phyloP scores from a whole-genome alignment of 2,888 invertebrate genomes.

The Acleris cristana region DNA sequence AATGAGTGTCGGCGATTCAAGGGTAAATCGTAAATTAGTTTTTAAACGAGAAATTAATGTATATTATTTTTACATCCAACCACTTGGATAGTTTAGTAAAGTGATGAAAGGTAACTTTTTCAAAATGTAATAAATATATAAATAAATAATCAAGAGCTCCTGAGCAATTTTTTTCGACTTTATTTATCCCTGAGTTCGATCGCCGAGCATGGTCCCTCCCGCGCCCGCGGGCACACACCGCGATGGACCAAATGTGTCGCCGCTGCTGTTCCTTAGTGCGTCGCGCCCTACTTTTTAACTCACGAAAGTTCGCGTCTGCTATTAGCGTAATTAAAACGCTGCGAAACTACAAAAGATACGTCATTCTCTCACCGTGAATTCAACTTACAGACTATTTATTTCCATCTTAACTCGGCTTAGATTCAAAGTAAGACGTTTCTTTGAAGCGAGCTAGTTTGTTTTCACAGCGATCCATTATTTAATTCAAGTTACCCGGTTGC shows the following conservation, averaged over 20 bases:
- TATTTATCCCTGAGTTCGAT: too few relatives aligned
- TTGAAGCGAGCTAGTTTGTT: constrained; percentile 30
- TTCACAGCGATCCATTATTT: constrained; percentile 30
- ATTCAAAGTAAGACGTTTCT: constrained; percentile 34
- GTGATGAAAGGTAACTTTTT: too few relatives aligned
- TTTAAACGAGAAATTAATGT: too few relatives aligned
- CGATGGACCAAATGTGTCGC: constrained; percentile 57
- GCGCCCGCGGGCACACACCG: constrained; percentile 13
- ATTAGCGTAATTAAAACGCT: constrained; percentile 82
- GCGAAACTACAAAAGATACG: constrained; percentile 70
- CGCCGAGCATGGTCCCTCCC: too few relatives aligned
- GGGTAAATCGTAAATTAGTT: too few relatives aligned
- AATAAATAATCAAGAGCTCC: too few relatives aligned
- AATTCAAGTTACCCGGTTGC: constrained; percentile 17
- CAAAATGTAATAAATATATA: too few relatives aligned
- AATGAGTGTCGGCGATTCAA: too few relatives aligned
- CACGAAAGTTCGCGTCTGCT: constrained; percentile 69
- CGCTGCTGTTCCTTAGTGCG: constrained; percentile 63
- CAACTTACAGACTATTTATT: constrained; percentile 51
- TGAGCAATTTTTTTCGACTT: too few relatives aligned
- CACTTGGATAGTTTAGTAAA: too few relatives aligned
- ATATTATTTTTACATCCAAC: too few relatives aligned
- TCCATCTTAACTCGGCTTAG: constrained; percentile 28
- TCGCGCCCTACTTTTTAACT: constrained; percentile 73
- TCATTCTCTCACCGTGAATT: constrained; percentile 52